Base-by-base conservation (phyloP, 2,888 invertebrate genomes). In the Cephus runcator region DNA sequence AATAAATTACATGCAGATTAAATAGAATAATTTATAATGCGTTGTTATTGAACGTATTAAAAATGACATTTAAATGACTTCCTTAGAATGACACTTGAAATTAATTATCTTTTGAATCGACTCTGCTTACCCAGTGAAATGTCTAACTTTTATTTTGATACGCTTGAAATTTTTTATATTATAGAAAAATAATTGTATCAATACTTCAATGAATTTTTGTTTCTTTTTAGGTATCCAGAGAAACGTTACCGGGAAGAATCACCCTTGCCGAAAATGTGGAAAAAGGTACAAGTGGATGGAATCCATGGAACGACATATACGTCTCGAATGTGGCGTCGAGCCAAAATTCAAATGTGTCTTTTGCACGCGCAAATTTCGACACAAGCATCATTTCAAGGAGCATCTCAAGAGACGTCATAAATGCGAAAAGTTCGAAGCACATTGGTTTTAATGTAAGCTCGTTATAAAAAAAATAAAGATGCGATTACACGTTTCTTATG, bases 321-420 rank as follows among this genome's bases (percentile, higher is more conserved):
- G 90, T 74, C 82, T 88, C 85, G 90, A 88, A 76, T 90, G 90
- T 80, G 89, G 89, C 1, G 87, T 85, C 76, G 88, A 88, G 78
- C 92, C 92, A 6, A 88, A 87, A 77, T 92, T 91, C 81, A 78
- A 81, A 69, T 92, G 92, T 79, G 75, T 81, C 30, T 78, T 88
- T 36, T 92, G 91, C 79, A 87, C 85, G 30, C 85, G 86, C 81
- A 87, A 84, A 80, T 90, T 90, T 83, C 88, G 88, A 76, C 89
- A 90, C 83, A 90, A 90, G 69, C 88, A 90, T 73, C 89, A 89
- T 77, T 81, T 90, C n/a, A 75, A 75, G 36, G 88, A 88, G 36
- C 90, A 90, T 77, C 82, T 81, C 69, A 84, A 56, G 76, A 79
- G 68, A 69, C 76, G 69, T 73, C 56, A 36, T 73, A 15, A 31